Evolutionary conservation across 2,888 invertebrate genomes (phyloP), one percentile per base, ranked within the genome.

Genomic region (Hydraecia micacea): DNA sequence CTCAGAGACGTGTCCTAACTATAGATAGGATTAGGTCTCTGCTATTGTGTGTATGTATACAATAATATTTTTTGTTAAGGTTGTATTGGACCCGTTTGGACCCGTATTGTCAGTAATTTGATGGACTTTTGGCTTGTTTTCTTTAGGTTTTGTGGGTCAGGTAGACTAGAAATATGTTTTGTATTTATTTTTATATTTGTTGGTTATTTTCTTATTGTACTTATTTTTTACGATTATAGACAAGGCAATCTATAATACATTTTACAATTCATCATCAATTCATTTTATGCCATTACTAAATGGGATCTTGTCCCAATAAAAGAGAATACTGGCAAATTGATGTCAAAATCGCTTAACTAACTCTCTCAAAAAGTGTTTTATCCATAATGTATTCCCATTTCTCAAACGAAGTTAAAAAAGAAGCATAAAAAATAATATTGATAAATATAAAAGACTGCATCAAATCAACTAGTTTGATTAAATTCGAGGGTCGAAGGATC

Each of bases 1-100:
- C 67, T 66, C 13, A 13, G 65, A 46, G 11, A 87, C 88, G 88
- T 87, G 87, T 28, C 74, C 11, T 32, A 86, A 73, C 67, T 87
- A 11, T 28, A 72, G 71, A 87, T 84, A 63, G 32, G 39, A 68
- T 62, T 62, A 63, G 84, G 70, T 75, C 58, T 42, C 28, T 36
- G 52, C 55, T 58, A 52, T 76, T 79, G 72, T 72, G 60, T 49
- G 65, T 36, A 36, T 4, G 6, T 70, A 42, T 70, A 73, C 62
- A 63, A 58, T 60, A 66, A 70, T 70, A 55, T 67, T 73, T 73
- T 78, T 67, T 15, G n/a, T 32, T 0, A 46, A 49, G 81, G 63
- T 60, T 65, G 9, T 71, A 32, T 74, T 70, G 36, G 66, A 55
- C 49, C n/a, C 78, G 39, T 66, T 67, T n/a, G 66, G 65, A 46